Conservation (phyloP, 2,888 invertebrate species). For the Lasioglossum villosulum region DNA sequence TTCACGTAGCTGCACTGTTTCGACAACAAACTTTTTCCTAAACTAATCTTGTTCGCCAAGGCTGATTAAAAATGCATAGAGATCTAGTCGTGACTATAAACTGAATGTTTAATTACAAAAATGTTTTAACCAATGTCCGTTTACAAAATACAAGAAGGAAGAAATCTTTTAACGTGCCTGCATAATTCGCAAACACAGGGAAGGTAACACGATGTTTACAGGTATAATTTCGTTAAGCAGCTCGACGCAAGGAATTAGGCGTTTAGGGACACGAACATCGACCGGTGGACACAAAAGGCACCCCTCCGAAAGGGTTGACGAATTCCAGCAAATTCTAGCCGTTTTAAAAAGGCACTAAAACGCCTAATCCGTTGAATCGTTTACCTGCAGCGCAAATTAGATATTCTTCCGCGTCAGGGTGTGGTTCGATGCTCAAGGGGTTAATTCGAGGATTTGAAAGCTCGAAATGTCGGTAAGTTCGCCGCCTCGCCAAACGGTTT, state of each 20-base stretch:
- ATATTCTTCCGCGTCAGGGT: not conserved
- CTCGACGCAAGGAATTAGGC: not conserved
- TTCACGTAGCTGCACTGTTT: not conserved
- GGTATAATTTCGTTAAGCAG: not conserved
- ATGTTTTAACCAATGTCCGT: not conserved
- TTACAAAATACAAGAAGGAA: too few relatives aligned
- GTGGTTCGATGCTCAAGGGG: conserved; percentile 1
- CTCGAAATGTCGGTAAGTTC: not conserved
- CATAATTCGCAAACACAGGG: not conserved
- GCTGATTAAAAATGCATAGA: too few relatives aligned
- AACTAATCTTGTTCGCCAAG: too few relatives aligned
- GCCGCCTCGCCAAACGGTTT: not conserved
- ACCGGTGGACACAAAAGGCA: not conserved
- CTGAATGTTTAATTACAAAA: not conserved
- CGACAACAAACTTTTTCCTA: too few relatives aligned
- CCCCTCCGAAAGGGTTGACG: not conserved
- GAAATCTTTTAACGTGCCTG: too few relatives aligned
- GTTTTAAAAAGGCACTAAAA: conserved; percentile 28
- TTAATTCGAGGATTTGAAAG: conserved; percentile 32
- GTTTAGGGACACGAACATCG: not conserved
- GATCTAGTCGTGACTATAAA: too few relatives aligned
- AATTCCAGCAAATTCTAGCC: not conserved
- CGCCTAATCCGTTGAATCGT: conserved; percentile 15
- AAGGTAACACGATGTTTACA: not conserved
- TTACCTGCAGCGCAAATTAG: not conserved